A percentile compares a stretch with the other conserved stretches of the same genome.
Evolutionary conservation across 2,113 vertebrate species (phyloP).

Genomic region (Orthonyx spaldingii): DNA sequence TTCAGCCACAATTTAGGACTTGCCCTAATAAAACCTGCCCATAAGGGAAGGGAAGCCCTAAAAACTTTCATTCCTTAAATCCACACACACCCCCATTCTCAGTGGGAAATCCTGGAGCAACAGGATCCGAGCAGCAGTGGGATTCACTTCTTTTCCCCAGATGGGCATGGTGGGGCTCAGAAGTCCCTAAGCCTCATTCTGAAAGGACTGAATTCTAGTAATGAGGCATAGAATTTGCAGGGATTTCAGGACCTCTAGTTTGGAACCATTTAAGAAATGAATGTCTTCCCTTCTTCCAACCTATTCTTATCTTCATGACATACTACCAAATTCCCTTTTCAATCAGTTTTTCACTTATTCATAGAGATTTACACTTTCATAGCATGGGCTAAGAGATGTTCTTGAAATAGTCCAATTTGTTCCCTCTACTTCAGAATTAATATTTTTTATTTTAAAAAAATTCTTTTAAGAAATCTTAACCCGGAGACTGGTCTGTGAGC

Average conservation of each 20-base stretch:
- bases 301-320: not conserved
- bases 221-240: not conserved
- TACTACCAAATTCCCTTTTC: not conserved
- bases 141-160: not conserved
- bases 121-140: not conserved
- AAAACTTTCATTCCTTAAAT: not conserved
- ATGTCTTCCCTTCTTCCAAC: not conserved
- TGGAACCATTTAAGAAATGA: not conserved
- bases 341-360: not conserved
- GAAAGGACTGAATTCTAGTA: not conserved
- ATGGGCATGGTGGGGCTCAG: rapidly evolving
- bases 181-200: not conserved
- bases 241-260: not conserved
- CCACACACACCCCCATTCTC: rapidly evolving
- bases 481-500: not conserved
- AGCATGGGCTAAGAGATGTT: not conserved
- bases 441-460: not conserved
- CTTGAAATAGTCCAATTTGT: not conserved
- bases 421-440: not conserved
- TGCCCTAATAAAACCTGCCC: not conserved
- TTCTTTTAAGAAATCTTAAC: not conserved
- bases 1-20: not conserved
- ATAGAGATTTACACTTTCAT: not conserved
- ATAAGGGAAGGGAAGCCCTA: not conserved
- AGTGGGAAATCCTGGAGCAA: not conserved